phyloP scores from a whole-genome alignment of 2,888 invertebrate species.

The Cerceris rybyensis region DNA sequence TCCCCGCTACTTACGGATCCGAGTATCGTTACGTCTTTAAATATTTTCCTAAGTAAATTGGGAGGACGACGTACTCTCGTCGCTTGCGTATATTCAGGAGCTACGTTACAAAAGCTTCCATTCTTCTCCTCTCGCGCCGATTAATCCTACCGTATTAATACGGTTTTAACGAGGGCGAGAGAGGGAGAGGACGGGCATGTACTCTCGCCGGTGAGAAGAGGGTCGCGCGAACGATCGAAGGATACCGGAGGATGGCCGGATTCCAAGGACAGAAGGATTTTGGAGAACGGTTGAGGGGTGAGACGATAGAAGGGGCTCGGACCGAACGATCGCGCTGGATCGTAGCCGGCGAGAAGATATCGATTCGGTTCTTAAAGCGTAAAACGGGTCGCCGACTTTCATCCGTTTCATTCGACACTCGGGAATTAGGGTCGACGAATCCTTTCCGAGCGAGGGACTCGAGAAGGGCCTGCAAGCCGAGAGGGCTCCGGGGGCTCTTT shows the following conservation, averaged over 20 bases:
- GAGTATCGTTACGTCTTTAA: constrained; percentile 26
- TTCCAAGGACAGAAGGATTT: constrained; percentile 2
- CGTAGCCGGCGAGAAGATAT: constrained; percentile 46
- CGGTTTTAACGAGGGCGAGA: constrained; percentile 29
- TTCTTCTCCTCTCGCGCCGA: constrained; percentile 41
- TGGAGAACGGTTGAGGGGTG: background rate
- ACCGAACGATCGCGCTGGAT: constrained; percentile 51
- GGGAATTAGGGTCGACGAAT: constrained; percentile 65
- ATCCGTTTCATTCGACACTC: constrained; percentile 57
- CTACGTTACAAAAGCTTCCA: constrained; percentile 17
- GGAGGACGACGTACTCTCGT: background rate
- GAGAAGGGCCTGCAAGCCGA: constrained; percentile 59
- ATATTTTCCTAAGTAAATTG: constrained; percentile 18
- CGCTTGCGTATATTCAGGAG: constrained; percentile 4
- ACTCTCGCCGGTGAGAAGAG: background rate
- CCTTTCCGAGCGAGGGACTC: constrained; percentile 58
- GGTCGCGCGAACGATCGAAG: background rate
- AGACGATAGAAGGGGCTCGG: background rate
- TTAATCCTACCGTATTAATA: constrained; percentile 42
- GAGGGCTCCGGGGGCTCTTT: constrained; percentile 60
- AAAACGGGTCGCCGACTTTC: constrained; percentile 60
- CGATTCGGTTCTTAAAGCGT: constrained; percentile 55
- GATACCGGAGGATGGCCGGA: background rate
- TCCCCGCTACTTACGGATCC: background rate
- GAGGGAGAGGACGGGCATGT: background rate